Evolutionary conservation across 2,113 vertebrate genomes (phyloP).

Genomic region (Dasyurus viverrinus): DNA sequence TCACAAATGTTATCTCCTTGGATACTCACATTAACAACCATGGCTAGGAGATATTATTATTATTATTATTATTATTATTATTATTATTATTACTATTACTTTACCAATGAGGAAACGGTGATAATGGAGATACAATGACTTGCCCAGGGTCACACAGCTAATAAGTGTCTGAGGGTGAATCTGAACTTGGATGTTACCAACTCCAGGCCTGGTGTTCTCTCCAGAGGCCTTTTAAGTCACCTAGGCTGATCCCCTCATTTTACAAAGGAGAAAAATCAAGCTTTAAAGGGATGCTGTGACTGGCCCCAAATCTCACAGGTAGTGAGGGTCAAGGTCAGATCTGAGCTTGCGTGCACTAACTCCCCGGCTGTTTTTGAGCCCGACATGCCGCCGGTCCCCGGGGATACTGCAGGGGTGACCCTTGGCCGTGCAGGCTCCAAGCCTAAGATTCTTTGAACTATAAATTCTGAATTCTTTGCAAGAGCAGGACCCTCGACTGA

Average conservation of each 20-base stretch:
- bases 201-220: not conserved
- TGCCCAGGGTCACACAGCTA: not conserved
- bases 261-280: not conserved
- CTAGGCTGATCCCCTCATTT: not conserved
- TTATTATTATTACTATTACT: not conserved
- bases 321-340: not conserved
- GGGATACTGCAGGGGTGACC: not conserved
- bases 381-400: not conserved
- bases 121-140: not conserved
- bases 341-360: not conserved
- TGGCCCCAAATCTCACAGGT: not conserved
- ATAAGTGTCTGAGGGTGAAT: not conserved
- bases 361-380: not conserved
- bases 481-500: not conserved
- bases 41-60: not conserved
- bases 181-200: not conserved
- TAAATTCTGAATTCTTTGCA: not conserved
- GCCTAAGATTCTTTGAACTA: not conserved
- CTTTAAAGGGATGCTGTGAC: not conserved
- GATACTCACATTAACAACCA: not conserved
- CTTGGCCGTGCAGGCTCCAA: not conserved
- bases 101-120: not conserved
- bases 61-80: not conserved
- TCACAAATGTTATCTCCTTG: not conserved
- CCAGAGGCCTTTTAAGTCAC: not conserved